Percentiles rank a stretch among this genome's conserved stretches.
Conservation (phyloP, 64 coral and sea anemone genomes). For the Anthopleura sola region DNA sequence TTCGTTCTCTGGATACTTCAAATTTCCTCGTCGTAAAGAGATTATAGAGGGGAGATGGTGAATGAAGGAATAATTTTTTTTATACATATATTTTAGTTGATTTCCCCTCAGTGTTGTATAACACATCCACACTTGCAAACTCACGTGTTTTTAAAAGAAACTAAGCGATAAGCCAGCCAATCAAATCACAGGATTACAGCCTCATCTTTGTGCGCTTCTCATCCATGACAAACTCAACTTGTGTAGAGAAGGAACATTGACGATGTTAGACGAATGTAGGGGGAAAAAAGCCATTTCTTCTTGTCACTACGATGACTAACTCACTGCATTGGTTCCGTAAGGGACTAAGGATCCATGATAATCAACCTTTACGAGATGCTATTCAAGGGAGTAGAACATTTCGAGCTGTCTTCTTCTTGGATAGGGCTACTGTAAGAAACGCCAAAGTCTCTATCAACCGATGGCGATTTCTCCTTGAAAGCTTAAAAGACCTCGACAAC, state of each 20-base stretch:
- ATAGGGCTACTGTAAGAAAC: slow-evolving; percentile 37
- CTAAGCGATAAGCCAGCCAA: not conserved
- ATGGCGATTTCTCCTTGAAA: slow-evolving; percentile 78
- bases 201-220: not conserved
- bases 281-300: not conserved
- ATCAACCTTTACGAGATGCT: slow-evolving; percentile 53
- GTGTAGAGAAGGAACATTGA: not conserved
- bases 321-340: slow-evolving; percentile 87
- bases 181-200: not conserved
- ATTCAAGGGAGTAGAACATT: slow-evolving; percentile 74
- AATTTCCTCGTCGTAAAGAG: too few species aligned
- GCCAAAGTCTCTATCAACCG: slow-evolving; percentile 56
- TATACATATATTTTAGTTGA: not conserved
- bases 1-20: too few species aligned
- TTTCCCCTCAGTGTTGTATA: not conserved
- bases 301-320: slow-evolving; percentile 22
- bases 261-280: not conserved
- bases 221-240: not conserved
- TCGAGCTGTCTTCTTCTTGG: slow-evolving; percentile 76
- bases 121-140: not conserved
- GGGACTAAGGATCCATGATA: slow-evolving; percentile 80
- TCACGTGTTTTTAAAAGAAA: not conserved
- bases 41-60: too few species aligned
- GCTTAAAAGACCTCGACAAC: slow-evolving; percentile 58
- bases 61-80: too few species aligned